Percentiles rank a stretch among this genome's conserved stretches.
phyloP scores from a whole-genome alignment of 2,113 vertebrate genomes.

The Pterocles orientalis region DNA sequence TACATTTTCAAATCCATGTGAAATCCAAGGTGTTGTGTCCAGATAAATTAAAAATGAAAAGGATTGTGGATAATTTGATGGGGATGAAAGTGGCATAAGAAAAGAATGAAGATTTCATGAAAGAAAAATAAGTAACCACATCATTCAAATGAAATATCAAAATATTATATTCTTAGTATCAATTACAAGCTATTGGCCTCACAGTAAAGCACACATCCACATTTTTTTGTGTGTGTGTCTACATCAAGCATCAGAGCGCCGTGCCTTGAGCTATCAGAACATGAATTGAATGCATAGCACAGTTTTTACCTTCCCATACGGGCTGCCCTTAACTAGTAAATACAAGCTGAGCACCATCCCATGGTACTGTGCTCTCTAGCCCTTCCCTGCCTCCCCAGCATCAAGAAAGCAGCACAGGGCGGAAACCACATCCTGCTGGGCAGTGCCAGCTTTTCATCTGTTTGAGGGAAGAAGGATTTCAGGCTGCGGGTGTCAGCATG shows the following conservation, averaged over 20 bases:
- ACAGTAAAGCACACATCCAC: not conserved
- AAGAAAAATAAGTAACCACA: not conserved
- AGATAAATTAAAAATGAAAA: slow-evolving; percentile 28
- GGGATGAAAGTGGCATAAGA: not conserved
- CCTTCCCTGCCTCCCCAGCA: not conserved
- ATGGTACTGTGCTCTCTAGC: accelerated
- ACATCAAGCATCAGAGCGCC: accelerated
- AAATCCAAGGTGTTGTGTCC: not conserved
- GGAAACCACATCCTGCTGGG: not conserved
- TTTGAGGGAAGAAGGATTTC: not conserved
- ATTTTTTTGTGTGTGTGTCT: not conserved
- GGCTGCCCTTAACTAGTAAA: not conserved
- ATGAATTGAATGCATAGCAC: accelerated
- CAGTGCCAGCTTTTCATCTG: no score
- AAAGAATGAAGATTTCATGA: not conserved
- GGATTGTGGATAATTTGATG: not conserved
- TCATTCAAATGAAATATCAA: not conserved
- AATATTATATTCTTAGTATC: not conserved
- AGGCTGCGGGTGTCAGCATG: not conserved
- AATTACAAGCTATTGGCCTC: not conserved
- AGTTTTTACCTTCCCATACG: not conserved
- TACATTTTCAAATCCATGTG: not conserved
- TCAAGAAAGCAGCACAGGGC: not conserved
- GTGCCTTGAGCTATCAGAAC: not conserved
- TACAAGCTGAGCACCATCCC: not conserved